A percentile compares a stretch with the other conserved stretches of the same genome.
Evolutionary conservation across 2,888 invertebrate species (phyloP).

Genomic region (Brenthis daphne): DNA sequence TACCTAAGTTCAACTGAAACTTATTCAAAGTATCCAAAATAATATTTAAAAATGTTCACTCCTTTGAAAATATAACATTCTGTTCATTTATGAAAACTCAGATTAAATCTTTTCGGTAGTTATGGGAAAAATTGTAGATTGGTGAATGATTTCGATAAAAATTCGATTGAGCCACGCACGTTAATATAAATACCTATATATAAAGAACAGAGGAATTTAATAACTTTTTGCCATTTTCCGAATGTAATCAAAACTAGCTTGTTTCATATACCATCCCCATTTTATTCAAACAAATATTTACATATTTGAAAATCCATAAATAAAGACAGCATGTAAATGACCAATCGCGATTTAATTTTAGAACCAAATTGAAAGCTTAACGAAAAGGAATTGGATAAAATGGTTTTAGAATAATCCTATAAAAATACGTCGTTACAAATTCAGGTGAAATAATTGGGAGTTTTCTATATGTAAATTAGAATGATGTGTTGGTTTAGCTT

Average conservation of each 20-base stretch:
- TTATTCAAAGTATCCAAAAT: too few relatives aligned
- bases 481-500: slow-evolving; percentile 42
- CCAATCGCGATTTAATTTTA: slow-evolving; percentile 32
- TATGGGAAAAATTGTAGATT: too few relatives aligned
- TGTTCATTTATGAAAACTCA: too few relatives aligned
- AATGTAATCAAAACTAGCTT: slow-evolving; percentile 8
- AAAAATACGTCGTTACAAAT: slow-evolving; percentile 42
- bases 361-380: slow-evolving; percentile 26
- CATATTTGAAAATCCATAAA: slow-evolving; percentile 10
- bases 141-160: too few relatives aligned
- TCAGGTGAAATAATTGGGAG: slow-evolving; percentile 37
- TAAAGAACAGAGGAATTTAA: not conserved
- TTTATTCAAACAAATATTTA: slow-evolving; percentile 10
- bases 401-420: slow-evolving; percentile 32
- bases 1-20: too few relatives aligned
- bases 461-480: slow-evolving; percentile 38
- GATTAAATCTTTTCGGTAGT: too few relatives aligned
- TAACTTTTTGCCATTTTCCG: not conserved
- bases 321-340: slow-evolving; percentile 24
- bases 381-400: slow-evolving; percentile 19
- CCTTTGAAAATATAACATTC: too few relatives aligned
- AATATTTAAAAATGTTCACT: too few relatives aligned
- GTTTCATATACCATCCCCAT: not conserved
- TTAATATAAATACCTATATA: not conserved
- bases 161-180: not conserved